These are phyloP conservation scores for Chaenodraco wilsoni DNA, from an alignment of 2,797 vertebrate genomes.

Conservation along the genomic window DNA sequence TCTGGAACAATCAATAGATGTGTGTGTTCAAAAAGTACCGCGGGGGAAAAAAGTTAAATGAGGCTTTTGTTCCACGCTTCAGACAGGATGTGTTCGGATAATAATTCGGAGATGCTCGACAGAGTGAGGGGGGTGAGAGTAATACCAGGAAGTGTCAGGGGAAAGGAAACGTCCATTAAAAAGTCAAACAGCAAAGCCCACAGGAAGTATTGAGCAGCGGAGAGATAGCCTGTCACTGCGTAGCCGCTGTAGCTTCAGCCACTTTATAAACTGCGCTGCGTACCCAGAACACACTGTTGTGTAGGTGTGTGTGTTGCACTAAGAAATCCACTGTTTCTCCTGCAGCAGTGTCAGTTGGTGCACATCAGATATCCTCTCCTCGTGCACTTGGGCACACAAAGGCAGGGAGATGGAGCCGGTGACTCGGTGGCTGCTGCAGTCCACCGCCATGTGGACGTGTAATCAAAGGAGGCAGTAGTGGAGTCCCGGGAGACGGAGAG, in stretches of 20 bases:
- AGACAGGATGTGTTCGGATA: slow-evolving; percentile 14
- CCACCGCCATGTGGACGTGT: slow-evolving; percentile 78
- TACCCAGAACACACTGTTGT: slow-evolving; percentile 55
- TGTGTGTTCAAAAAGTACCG: slow-evolving; percentile 26
- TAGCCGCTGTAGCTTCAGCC: slow-evolving; percentile 56
- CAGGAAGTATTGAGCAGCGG: slow-evolving; percentile 41
- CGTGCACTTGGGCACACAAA: slow-evolving; percentile 79
- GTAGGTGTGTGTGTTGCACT: slow-evolving; percentile 62
- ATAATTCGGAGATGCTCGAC: slow-evolving; percentile 41
- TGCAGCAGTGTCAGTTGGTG: slow-evolving; percentile 72
- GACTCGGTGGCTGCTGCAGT: slow-evolving; percentile 68
- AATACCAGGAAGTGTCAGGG: slow-evolving; percentile 32
- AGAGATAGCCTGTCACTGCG: slow-evolving; percentile 55
- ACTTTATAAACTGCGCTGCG: slow-evolving; percentile 62
- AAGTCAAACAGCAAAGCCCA: slow-evolving; percentile 51
- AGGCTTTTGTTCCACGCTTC: neutral
- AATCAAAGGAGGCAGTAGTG: slow-evolving; percentile 79
- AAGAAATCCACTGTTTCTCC: slow-evolving; percentile 65
- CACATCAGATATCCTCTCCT: slow-evolving; percentile 77
- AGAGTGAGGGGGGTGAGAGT: neutral
- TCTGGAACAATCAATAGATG: slow-evolving; percentile 52
- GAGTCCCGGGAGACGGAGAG: slow-evolving; percentile 70
- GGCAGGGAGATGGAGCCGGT: slow-evolving; percentile 64
- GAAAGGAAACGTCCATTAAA: slow-evolving; percentile 50
- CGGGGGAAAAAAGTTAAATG: slow-evolving; percentile 29